Evolutionary conservation across 2,888 invertebrate species (phyloP).

Genomic region (Tenodera sinensis): DNA sequence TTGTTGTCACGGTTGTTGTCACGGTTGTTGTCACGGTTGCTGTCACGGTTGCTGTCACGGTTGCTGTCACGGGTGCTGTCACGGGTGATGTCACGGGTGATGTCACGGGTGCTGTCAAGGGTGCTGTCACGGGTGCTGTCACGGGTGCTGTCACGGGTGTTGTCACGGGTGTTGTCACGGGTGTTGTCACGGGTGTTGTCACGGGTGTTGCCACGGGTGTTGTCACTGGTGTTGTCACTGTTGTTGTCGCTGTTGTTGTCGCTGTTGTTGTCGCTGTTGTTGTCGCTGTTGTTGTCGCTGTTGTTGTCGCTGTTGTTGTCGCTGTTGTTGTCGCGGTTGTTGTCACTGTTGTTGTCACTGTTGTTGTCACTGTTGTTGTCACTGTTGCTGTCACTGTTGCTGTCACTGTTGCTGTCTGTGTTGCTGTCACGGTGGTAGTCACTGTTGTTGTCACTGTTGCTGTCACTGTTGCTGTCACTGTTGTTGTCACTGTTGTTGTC

Average conservation of each 20-base stretch:
- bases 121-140: too few species aligned
- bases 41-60: conserved; percentile 5
- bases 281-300: conserved; percentile 1
- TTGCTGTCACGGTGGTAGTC: too few species aligned
- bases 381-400: background rate
- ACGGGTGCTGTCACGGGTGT: too few species aligned
- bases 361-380: conserved; percentile 13
- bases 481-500: background rate
- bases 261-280: background rate
- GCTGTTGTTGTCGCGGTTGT: conserved; percentile 1
- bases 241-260: conserved; percentile 2
- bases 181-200: too few species aligned
- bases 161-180: too few species aligned
- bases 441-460: background rate
- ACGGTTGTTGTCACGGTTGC: too few species aligned
- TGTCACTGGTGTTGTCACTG: conserved; percentile 6
- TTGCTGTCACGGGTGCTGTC: too few species aligned
- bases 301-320: conserved; percentile 2
- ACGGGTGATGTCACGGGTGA: too few species aligned
- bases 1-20: too few species aligned
- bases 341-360: too few species aligned
- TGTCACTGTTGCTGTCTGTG: background rate
- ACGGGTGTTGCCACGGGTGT: too few species aligned
- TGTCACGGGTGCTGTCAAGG: too few species aligned
- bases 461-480: conserved; percentile 5